Base-by-base conservation (phyloP, 2,888 invertebrate species). In the Drosophila limbata region DNA sequence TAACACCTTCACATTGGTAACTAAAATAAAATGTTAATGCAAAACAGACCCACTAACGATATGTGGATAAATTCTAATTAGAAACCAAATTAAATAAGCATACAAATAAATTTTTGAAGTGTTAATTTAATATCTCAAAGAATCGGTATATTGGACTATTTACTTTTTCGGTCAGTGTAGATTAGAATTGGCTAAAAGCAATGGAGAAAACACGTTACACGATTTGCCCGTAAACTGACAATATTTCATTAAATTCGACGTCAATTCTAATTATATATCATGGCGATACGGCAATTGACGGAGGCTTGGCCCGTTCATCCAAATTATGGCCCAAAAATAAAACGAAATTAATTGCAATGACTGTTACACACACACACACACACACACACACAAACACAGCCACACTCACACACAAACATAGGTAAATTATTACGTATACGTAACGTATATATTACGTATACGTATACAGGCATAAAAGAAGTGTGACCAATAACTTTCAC, bases 331-430 rank as follows among this genome's bases (percentile, higher is more conserved):
- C 67, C 62, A 33, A 78, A 62, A 77, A 77, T 69, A 77, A 80
- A 80, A 72, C 57, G 28, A 77, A 80, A 80, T 72, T 78, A 77
- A 78, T 78, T 77, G 78, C 81, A 56, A 45, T 45, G 63, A 17
- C 63, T 31, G 56, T 8, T 31, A 37, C 10, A 17, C 53, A 31
- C 50, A 50, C 19, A 13, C 33, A 19, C 17, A 33, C 33, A 19
- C 1, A n/a, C 3, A 10, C 15, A 13, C 4, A 11, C 47, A 39
- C n/a, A 17, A 31, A 15, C n/a, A 17, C 42, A 31, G 35, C 11
- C 10, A 17, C 53, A 15, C n/a, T 13, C 42, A 31, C 50, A 15
- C 10, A 17, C 53, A 31, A 19, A 35, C 2, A 11, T 19, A 13
- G 10, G 11, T 52, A 39, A 28, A 28, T 28, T 28, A 8, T 6